Percentiles rank a stretch among this genome's conserved stretches.
Evolutionary conservation across 2,113 vertebrate species (phyloP).

Genomic region (Struthio camelus): DNA sequence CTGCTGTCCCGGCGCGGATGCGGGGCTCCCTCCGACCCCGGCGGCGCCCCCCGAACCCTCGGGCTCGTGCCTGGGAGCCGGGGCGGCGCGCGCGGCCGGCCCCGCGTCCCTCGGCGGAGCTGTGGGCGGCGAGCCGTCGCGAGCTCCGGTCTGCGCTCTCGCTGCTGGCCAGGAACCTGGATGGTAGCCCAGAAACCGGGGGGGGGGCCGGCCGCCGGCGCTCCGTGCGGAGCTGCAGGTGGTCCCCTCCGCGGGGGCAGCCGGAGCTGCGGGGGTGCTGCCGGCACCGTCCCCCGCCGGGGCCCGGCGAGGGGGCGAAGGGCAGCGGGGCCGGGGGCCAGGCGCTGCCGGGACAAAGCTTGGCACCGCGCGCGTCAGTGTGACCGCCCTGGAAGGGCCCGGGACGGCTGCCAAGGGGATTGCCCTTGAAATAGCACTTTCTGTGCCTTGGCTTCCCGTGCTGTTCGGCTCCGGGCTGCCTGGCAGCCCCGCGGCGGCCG

Average conservation of each 20-base stretch:
- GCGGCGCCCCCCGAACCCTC: background rate
- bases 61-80: conserved; percentile 6
- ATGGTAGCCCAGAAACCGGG: conserved; percentile 4
- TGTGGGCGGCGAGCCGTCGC: conserved; percentile 42
- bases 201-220: background rate
- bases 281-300: no score
- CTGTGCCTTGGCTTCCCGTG: background rate
- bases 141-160: background rate
- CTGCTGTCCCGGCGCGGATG: conserved; percentile 12
- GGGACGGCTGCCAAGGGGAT: background rate
- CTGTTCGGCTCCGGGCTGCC: background rate
- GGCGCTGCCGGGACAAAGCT: background rate
- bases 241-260: background rate
- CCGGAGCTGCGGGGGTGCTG: no score
- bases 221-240: conserved; percentile 34
- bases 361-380: background rate
- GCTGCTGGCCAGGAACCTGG: conserved; percentile 31
- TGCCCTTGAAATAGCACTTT: background rate
- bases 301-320: background rate
- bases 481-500: background rate
- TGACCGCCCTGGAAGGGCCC: accelerated
- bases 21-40: no score
- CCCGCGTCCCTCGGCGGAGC: conserved; percentile 46
- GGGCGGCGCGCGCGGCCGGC: conserved; percentile 2
- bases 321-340: background rate